Percentiles rank a stretch among this genome's conserved stretches.
These are phyloP conservation scores for Okamejei kenojei DNA, from an alignment of 2,797 vertebrate species.

Conservation along the genomic window DNA sequence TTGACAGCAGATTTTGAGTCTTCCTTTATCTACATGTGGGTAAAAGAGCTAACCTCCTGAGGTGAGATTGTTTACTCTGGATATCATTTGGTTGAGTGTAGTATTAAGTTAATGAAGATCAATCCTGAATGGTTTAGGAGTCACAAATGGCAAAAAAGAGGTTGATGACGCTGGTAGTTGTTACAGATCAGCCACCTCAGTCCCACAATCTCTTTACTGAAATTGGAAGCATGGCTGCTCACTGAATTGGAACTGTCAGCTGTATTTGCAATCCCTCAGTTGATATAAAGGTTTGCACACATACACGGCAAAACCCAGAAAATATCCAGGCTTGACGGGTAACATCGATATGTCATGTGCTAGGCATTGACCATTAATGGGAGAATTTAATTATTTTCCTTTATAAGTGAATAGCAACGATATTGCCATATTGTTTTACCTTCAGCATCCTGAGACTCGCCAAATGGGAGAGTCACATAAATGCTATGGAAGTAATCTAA, in stretches of 20 bases:
- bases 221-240: no score
- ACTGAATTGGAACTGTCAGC: no score
- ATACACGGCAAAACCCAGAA: not conserved
- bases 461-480: not conserved
- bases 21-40: not conserved
- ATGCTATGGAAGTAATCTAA: not conserved
- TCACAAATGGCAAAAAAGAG: no score
- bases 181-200: not conserved
- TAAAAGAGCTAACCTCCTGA: not conserved
- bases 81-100: not conserved
- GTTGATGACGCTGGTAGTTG: not conserved
- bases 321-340: not conserved
- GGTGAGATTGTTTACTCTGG: not conserved
- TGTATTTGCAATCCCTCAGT: no score
- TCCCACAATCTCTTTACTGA: not conserved
- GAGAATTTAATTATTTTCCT: not conserved
- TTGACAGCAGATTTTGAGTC: not conserved
- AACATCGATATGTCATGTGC: not conserved
- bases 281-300: no score
- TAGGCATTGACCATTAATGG: not conserved
- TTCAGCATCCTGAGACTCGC: not conserved
- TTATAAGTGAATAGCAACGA: not conserved
- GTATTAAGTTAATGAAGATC: no score
- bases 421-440: not conserved
- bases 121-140: no score